Evolutionary conservation across 2,888 invertebrate species (phyloP).

Genomic region (Zaprionus lineosus): DNA sequence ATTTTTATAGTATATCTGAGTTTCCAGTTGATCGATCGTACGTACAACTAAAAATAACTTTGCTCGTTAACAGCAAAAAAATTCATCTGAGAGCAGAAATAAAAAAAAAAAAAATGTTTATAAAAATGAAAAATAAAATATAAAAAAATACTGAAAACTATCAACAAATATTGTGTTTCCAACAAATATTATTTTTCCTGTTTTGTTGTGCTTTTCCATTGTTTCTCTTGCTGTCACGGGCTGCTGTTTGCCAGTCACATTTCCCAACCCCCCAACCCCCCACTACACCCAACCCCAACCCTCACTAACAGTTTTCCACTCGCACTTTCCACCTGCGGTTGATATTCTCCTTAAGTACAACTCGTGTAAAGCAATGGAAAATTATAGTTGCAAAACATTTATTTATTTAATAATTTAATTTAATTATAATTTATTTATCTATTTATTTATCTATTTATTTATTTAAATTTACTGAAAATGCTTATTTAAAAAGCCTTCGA

Average conservation of each 20-base stretch:
- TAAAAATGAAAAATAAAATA: conserved; percentile 8
- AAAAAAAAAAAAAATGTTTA: conserved; percentile 3
- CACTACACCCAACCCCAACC: conserved; percentile 1
- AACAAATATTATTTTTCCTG: conserved; percentile 56
- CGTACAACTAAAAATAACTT: conserved; percentile 7
- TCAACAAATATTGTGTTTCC: conserved; percentile 61
- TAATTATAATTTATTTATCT: too few species aligned
- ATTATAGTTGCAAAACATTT: too few species aligned
- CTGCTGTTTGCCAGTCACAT: conserved; percentile 9
- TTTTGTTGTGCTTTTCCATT: conserved; percentile 10
- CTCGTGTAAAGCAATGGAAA: background rate
- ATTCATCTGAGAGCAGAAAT: conserved; percentile 7
- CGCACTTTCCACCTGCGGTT: background rate
- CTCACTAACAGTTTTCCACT: too few species aligned
- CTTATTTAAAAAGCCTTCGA: too few species aligned
- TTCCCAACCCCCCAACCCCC: background rate
- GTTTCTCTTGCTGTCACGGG: conserved; percentile 26
- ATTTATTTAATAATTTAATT: too few species aligned
- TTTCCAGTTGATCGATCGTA: conserved; percentile 19
- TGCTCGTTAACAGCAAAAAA: conserved; percentile 7
- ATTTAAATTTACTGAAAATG: too few species aligned
- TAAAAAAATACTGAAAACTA: conserved; percentile 5
- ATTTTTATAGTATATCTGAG: background rate
- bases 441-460: too few species aligned
- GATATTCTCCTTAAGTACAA: background rate